Percentiles rank a stretch among this genome's conserved stretches.
These are phyloP conservation scores for Machimus rusticus DNA, from an alignment of 2,888 invertebrate genomes.

Conservation along the genomic window DNA sequence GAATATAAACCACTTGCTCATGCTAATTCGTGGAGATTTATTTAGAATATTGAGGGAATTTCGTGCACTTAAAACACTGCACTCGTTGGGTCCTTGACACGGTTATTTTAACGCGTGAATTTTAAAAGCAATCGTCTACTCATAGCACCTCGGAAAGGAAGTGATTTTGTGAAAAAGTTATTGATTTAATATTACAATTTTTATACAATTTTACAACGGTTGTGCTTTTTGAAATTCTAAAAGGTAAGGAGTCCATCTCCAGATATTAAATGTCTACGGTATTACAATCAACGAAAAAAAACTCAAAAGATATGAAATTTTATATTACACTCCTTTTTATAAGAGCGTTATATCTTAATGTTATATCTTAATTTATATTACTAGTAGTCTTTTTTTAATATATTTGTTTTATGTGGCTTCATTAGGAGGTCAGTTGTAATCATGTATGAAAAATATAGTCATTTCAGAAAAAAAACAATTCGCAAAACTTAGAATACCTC, in stretches of 20 bases:
- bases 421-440: too few species aligned
- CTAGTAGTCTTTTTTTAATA: too few species aligned
- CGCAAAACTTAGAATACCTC: too few species aligned
- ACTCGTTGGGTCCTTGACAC: not conserved
- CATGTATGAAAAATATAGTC: too few species aligned
- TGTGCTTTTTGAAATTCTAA: not conserved
- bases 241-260: not conserved
- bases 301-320: too few species aligned
- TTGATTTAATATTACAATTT: not conserved
- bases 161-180: not conserved
- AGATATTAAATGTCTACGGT: not conserved
- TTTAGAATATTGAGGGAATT: not conserved
- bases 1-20: not conserved
- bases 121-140: not conserved
- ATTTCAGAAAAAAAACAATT: too few species aligned
- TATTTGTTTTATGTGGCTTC: too few species aligned
- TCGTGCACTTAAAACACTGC: not conserved
- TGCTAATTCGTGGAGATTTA: not conserved
- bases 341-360: too few species aligned
- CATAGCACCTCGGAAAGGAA: not conserved
- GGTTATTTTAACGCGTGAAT: not conserved
- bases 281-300: not conserved
- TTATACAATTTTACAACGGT: not conserved
- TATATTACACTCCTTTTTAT: too few species aligned
- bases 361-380: too few species aligned